A percentile compares a stretch with the other conserved stretches of the same genome.
phyloP scores from a whole-genome alignment of 37 sponge, comb jelly and placozoan genomes.

The Oscarella lobularis region DNA sequence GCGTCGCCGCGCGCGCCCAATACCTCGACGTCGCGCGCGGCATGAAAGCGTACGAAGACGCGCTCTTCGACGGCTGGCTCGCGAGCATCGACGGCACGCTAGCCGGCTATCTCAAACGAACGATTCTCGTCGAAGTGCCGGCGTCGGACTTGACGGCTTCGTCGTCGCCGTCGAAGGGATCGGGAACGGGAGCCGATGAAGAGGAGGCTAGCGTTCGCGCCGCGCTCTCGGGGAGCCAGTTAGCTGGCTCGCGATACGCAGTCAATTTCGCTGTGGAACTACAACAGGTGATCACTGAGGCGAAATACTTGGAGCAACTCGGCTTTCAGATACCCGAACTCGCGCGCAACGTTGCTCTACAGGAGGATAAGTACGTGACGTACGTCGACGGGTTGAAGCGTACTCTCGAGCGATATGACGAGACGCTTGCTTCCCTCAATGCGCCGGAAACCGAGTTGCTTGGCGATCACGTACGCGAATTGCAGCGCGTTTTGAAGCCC shows the following conservation, averaged over 20 bases:
- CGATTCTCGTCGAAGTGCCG: slow-evolving; percentile 55
- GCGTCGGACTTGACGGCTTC: slow-evolving; percentile 10
- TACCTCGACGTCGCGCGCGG: slow-evolving; percentile 86
- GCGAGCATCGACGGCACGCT: slow-evolving; percentile 46
- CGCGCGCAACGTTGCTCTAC: slow-evolving; percentile 90
- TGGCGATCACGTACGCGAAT: slow-evolving; percentile 67
- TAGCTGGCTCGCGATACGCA: slow-evolving; percentile 5
- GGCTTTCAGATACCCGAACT: slow-evolving; percentile 79
- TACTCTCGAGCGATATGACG: slow-evolving; percentile 37
- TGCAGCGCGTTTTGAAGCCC: slow-evolving; percentile 72
- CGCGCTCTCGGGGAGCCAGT: neutral
- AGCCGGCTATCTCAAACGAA: slow-evolving; percentile 63
- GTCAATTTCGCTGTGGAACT: slow-evolving; percentile 92
- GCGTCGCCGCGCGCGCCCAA: slow-evolving; percentile 52
- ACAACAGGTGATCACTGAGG: slow-evolving; percentile 73
- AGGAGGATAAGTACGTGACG: neutral
- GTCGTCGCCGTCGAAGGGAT: neutral
- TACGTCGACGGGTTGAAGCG: slow-evolving; percentile 59
- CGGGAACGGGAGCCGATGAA: neutral
- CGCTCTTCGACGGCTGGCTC: slow-evolving; percentile 62
- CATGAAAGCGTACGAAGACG: slow-evolving; percentile 91
- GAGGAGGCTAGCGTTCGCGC: neutral
- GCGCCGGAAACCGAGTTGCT: slow-evolving; percentile 45
- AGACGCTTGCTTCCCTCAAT: slow-evolving; percentile 14
- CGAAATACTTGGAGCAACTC: slow-evolving; percentile 93